Evolutionary conservation across 1,140 invertebrate species (phyloP), one percentile per base, ranked within the genome.

Genomic region (Heliconius hewitsoni): DNA sequence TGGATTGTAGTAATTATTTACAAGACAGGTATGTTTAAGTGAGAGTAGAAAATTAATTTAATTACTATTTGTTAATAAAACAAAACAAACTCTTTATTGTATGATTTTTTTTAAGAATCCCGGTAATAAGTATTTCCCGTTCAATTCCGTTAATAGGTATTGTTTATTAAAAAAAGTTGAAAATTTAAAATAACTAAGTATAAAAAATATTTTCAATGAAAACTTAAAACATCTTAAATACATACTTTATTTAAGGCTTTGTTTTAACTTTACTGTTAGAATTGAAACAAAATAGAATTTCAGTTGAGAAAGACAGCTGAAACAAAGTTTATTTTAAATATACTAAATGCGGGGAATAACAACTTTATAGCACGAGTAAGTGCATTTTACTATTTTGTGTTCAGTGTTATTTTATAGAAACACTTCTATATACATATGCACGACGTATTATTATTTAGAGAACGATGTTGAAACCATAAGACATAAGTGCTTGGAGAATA

Each of bases 371-470:
- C 60, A 23, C 16, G 60, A 66, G 60, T 66, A 1, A 66, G 60
- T 5, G 57, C 46, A 75, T 75, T 74, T 34, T 23, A 75, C 74
- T 66, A 66, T 46, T 60, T 42, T 42, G 74, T 42, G 30, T 42
- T 42, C 37, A 72, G 30, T 75, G 60, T 66, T 52, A 66, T 60
- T 75, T 39, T 18, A 8, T 5, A 46, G 27, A 66, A 75, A 66
- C 23, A 66, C 34, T 23, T 9, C 9, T 66, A n/a, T 30, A 27
- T 30, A n/a, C 27, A 27, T 30, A 4, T 66, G 9, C 60, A 8
- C 55, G 16, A 27, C n/a, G n/a, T 66, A 30, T 66, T 66, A 30
- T 66, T 30, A 3, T 66, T 23, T 9, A 66, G 27, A 27, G 9
- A 27, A 66, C 1, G 23, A 66, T 27, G 60, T 66, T 66, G 23